These are phyloP conservation scores for Sarcophaga subvicina DNA, from an alignment of 2,888 invertebrate genomes.

Conservation along the genomic window DNA sequence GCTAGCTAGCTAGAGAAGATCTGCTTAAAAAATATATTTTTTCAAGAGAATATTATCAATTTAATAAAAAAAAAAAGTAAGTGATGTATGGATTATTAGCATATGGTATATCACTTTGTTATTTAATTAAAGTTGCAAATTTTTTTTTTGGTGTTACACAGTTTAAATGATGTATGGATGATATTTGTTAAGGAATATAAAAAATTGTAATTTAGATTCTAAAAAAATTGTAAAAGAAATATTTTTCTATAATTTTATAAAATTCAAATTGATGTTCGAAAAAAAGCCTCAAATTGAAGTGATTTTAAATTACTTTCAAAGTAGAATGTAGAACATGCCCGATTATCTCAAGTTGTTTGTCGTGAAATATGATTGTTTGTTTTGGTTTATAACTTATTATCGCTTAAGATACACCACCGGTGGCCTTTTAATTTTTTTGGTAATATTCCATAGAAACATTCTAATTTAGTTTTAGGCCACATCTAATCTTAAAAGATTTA, in stretches of 20 bases:
- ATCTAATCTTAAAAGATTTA: slow-evolving; percentile 15
- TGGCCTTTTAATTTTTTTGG: neutral
- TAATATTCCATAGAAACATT: slow-evolving; percentile 28
- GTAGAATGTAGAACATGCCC: slow-evolving; percentile 1
- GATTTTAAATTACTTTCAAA: slow-evolving; percentile 17
- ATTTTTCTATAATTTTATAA: neutral
- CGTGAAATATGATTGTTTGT: slow-evolving; percentile 17
- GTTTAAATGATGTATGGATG: too few relatives aligned
- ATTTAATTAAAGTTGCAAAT: slow-evolving; percentile 37
- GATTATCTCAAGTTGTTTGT: neutral
- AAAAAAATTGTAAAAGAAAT: too few relatives aligned
- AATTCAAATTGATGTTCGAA: neutral
- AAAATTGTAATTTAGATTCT: too few relatives aligned
- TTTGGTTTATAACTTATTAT: slow-evolving; percentile 7
- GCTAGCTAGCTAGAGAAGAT: neutral
- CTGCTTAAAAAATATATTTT: slow-evolving; percentile 1
- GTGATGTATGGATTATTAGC: slow-evolving; percentile 26
- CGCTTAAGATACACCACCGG: neutral
- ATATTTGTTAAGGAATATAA: too few relatives aligned
- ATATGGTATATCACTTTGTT: slow-evolving; percentile 34
- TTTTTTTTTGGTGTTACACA: neutral
- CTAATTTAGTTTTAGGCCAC: neutral
- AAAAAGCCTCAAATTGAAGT: neutral
- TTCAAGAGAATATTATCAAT: slow-evolving; percentile 53
- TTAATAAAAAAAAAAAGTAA: slow-evolving; percentile 42